phyloP scores from a whole-genome alignment of 2,113 vertebrate genomes.

The Chloebia gouldiae region DNA sequence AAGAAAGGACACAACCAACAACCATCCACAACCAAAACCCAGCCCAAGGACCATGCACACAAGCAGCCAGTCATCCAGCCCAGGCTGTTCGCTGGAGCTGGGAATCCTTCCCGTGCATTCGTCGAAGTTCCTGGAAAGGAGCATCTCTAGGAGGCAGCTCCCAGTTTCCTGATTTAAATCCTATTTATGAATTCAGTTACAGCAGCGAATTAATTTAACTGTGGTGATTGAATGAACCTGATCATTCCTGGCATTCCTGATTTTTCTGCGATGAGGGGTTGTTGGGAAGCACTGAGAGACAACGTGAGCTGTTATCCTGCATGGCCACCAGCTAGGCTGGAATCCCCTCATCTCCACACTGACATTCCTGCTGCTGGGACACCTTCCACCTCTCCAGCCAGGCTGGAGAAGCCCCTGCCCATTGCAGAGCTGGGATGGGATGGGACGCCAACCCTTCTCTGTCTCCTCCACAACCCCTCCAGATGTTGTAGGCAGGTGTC shows the following conservation, averaged over 20 bases:
- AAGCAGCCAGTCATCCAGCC: too few relatives aligned
- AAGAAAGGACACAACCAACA: neutral
- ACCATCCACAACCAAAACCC: neutral
- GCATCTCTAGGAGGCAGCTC: neutral
- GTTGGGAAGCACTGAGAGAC: neutral
- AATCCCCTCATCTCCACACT: neutral
- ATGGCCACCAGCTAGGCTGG: neutral
- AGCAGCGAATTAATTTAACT: rapidly evolving
- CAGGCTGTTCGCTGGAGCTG: neutral
- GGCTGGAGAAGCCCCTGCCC: neutral
- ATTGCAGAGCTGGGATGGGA: neutral
- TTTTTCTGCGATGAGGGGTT: neutral
- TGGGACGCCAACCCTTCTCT: neutral
- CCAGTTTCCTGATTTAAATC: neutral
- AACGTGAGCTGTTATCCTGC: rapidly evolving
- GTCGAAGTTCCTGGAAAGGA: neutral
- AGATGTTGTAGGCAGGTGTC: neutral
- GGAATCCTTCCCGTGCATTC: neutral
- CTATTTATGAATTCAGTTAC: neutral
- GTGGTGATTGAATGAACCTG: neutral
- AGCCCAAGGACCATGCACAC: neutral
- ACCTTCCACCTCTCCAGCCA: neutral
- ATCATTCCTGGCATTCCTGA: neutral
- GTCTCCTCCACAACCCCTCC: neutral
- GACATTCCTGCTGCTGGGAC: neutral